Conservation (phyloP, 1,140 invertebrate genomes). For the Zeugodacus cucurbitae region DNA sequence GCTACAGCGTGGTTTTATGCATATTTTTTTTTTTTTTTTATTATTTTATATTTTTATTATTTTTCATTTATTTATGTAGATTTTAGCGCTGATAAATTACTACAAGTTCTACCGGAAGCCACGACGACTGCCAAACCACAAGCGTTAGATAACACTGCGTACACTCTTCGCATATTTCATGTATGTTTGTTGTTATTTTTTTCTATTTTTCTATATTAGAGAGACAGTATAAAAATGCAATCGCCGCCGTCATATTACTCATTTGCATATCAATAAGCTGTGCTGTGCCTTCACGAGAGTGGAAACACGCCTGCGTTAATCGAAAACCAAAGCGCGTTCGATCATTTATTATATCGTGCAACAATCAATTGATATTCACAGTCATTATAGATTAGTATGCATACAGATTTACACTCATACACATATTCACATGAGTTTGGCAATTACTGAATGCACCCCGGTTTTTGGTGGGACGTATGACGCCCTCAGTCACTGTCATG, state of each 20-base stretch:
- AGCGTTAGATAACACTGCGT: neutral
- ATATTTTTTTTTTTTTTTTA: neutral
- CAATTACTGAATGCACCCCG: neutral
- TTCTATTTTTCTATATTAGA: neutral
- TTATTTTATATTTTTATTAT: neutral
- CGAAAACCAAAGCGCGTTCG: neutral
- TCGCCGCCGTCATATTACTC: neutral
- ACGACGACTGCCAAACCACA: neutral
- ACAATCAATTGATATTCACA: conserved; percentile 8
- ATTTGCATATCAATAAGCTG: neutral
- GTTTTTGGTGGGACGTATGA: neutral
- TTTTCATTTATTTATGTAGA: neutral
- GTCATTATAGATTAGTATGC: neutral
- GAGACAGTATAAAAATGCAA: neutral
- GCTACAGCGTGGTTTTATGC: no score
- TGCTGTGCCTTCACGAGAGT: neutral
- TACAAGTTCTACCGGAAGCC: neutral
- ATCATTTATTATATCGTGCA: neutral
- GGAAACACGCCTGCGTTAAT: neutral
- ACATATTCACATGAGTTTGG: neutral
- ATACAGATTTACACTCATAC: neutral
- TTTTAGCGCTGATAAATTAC: neutral
- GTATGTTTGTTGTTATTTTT: neutral
- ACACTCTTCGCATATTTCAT: neutral
- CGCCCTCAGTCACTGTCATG: neutral